A percentile compares a stretch with the other conserved stretches of the same genome.
phyloP scores from a whole-genome alignment of 2,888 invertebrate genomes.

The Drosophila birchii region DNA sequence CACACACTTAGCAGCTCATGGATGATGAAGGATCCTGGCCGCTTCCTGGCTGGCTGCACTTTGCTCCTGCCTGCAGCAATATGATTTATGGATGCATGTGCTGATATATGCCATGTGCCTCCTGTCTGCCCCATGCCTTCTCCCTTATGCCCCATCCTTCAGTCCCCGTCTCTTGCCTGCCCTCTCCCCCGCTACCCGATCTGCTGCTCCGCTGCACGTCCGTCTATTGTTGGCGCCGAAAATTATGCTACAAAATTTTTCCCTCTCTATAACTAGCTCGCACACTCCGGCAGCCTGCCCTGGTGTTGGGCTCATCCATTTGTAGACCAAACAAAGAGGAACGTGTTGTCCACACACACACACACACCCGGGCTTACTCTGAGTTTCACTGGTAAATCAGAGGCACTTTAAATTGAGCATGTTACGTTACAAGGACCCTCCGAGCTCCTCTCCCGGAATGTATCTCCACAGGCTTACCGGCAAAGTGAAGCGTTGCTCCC shows the following conservation, averaged over 20 bases:
- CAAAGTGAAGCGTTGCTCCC: slow-evolving; percentile 28
- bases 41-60: slow-evolving; percentile 71
- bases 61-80: slow-evolving; percentile 76
- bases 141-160: background rate
- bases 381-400: slow-evolving; percentile 61
- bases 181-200: background rate
- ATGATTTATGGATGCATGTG: slow-evolving; percentile 81
- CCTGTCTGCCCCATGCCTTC: slow-evolving; percentile 28
- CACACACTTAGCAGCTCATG: slow-evolving; percentile 25
- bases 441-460: slow-evolving; percentile 6
- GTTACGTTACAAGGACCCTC: slow-evolving; percentile 58
- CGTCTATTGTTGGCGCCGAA: slow-evolving; percentile 72
- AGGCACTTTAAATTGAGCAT: slow-evolving; percentile 73
- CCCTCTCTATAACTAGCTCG: slow-evolving; percentile 35
- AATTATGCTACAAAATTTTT: slow-evolving; percentile 79
- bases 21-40: slow-evolving; percentile 52
- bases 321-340: slow-evolving; percentile 67
- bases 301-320: slow-evolving; percentile 69
- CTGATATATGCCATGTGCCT: slow-evolving; percentile 77
- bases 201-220: slow-evolving; percentile 32
- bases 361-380: slow-evolving; percentile 11
- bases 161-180: background rate
- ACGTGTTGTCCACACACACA: slow-evolving; percentile 58
- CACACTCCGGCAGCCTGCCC: slow-evolving; percentile 22
- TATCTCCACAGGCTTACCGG: slow-evolving; percentile 43